Evolutionary conservation across 1,140 invertebrate genomes (phyloP).

Genomic region (Grapholita molesta): DNA sequence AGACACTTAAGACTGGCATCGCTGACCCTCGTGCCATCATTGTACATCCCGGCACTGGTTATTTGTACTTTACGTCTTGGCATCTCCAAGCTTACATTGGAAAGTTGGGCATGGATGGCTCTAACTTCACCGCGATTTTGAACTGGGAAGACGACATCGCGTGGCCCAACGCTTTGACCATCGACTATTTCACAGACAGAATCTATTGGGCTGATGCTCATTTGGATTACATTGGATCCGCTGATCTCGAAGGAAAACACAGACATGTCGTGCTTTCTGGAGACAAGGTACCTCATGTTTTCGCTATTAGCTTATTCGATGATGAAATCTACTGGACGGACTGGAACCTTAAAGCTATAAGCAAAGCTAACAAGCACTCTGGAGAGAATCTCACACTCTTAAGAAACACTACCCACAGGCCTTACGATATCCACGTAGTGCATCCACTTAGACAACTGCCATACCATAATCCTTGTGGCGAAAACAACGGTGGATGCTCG

Average conservation of each 20-base stretch:
- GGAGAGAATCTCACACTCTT: constrained; percentile 88
- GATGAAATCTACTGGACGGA: constrained; percentile 98
- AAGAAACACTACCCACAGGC: constrained; percentile 95
- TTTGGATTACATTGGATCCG: constrained; percentile 97
- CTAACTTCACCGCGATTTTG: constrained; percentile 92
- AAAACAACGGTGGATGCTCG: constrained; percentile 97
- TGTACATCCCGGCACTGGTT: constrained; percentile 96
- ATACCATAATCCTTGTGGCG: constrained; percentile 94
- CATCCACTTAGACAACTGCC: constrained; percentile 91
- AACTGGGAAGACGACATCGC: constrained; percentile 97
- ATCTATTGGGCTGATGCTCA: constrained; percentile 99
- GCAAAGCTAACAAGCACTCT: constrained; percentile 92
- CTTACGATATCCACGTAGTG: constrained; percentile 95
- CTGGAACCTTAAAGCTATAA: constrained; percentile 96
- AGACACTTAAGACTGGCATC: constrained; percentile 92
- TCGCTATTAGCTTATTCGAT: constrained; percentile 95
- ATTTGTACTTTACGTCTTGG: constrained; percentile 98
- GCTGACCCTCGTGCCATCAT: constrained; percentile 95
- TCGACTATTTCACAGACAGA: constrained; percentile 97
- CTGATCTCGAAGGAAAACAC: constrained; percentile 93
- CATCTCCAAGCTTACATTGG: constrained; percentile 97
- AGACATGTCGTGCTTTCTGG: constrained; percentile 90
- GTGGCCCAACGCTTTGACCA: constrained; percentile 98
- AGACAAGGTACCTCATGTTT: constrained; percentile 92
- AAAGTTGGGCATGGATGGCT: constrained; percentile 98